phyloP scores from a whole-genome alignment of 1,140 invertebrate species.

The Caerostris extrusa region DNA sequence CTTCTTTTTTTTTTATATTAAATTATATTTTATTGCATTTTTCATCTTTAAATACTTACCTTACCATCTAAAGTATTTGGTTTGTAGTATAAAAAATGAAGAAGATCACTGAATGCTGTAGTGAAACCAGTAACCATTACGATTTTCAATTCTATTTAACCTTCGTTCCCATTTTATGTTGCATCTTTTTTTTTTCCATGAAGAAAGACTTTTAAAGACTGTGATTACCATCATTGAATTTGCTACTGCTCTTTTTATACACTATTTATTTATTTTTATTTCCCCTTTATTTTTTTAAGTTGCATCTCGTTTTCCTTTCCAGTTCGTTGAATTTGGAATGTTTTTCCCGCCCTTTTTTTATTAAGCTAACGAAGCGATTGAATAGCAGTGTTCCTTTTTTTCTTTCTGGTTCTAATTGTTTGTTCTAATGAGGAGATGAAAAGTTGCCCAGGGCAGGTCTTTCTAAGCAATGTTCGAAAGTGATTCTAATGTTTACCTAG shows the following conservation, averaged over 20 bases:
- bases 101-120: background rate
- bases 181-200: background rate
- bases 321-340: conserved; percentile 35
- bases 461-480: background rate
- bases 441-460: background rate
- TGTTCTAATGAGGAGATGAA: background rate
- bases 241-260: background rate
- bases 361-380: background rate
- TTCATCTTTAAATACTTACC: background rate
- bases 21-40: background rate
- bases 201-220: background rate
- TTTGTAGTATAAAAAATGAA: background rate
- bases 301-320: background rate
- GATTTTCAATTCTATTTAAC: background rate
- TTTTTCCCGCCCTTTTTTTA: background rate
- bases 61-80: conserved; percentile 8
- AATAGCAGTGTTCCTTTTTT: background rate
- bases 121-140: background rate
- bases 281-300: background rate
- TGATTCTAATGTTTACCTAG: background rate
- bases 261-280: background rate
- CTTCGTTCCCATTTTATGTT: background rate
- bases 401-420: background rate
- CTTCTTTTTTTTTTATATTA: background rate
- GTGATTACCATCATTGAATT: conserved; percentile 20